Base-by-base conservation (phyloP, 2,113 vertebrate species). In the Pluvialis apricaria region DNA sequence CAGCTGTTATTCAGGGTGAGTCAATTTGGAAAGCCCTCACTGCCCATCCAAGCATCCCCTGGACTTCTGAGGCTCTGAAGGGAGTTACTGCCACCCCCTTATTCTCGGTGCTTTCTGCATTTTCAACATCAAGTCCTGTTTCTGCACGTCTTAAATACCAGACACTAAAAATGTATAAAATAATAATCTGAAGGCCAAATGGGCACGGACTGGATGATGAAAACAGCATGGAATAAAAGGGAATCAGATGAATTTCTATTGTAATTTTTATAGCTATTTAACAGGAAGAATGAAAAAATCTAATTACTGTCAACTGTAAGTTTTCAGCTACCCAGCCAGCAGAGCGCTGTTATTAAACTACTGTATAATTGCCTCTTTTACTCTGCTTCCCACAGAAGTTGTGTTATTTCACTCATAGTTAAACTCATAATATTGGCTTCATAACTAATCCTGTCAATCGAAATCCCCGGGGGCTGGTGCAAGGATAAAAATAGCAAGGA, bases 301-400 rank as follows among this genome's bases (percentile, higher is more conserved):
- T 98, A 96, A 98, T 98, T 98, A 97, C 96, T 94, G 90, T 97
- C 97, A 98, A 97, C 94, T 80, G 31, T 85, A 97, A 94, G 86
- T 96, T 98, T 97, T 92, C 89, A 95, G 96, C 92, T 97, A 94
- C 75, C 86, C 83, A 98, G 95, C 90, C 90, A 96, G 93, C 75
- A 97, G 64, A 36, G 90, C 2, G 54, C 96, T 95, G 88, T 97
- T 98, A 98, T 98, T 98, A 98, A 98, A 96, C 92, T 96, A 94
- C 93, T 96, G 93, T 85, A 94, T 96, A 98, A 97, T 97, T 97
- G 95, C 88, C 79, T 97, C 89, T 92, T 96, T 96, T 89, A 95
- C 92, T 96, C 96, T 32, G 34, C 92, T 98, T 98, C 96, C 96
- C 96, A 97, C 96, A 91, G 96, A 97, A 97, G 97, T 97, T 97